Conservation (phyloP, 2,888 invertebrate species). For the Lutraria lutraria region DNA sequence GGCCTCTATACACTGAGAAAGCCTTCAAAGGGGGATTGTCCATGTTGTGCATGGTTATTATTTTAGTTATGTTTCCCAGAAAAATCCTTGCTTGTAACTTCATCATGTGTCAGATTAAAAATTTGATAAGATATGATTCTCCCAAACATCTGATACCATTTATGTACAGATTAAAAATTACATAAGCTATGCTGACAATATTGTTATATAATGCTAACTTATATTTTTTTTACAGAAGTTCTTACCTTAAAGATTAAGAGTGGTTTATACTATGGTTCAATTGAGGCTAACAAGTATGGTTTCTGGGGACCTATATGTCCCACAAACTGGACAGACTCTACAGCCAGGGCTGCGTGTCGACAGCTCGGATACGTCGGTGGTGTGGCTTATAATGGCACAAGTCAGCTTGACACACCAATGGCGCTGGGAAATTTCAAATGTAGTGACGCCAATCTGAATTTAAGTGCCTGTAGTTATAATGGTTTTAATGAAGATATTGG, state of each 20-base stretch:
- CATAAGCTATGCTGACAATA: no score
- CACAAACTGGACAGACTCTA: conserved; percentile 77
- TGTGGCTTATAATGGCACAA: conserved; percentile 71
- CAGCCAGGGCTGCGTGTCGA: conserved; percentile 76
- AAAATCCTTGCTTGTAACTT: no score
- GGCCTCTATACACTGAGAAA: no score
- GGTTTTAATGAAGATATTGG: conserved; percentile 73
- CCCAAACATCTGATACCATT: neutral
- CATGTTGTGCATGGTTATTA: no score
- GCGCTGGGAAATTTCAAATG: conserved; percentile 77
- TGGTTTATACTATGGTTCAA: conserved; percentile 88
- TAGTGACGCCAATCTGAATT: conserved; percentile 62
- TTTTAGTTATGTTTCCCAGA: no score
- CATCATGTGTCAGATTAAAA: no score
- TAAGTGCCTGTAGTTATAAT: conserved; percentile 74
- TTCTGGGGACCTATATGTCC: conserved; percentile 90
- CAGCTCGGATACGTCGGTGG: conserved; percentile 75
- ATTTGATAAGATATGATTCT: no score
- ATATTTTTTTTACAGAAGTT: conserved; percentile 54
- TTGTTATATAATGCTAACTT: no score
- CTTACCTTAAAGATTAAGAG: conserved; percentile 65
- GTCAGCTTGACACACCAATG: conserved; percentile 69
- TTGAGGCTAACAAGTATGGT: conserved; percentile 91
- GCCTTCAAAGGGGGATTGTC: no score
- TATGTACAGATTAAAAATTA: neutral